These are phyloP conservation scores for Athene noctua DNA, from an alignment of 2,113 vertebrate genomes.

Conservation along the genomic window DNA sequence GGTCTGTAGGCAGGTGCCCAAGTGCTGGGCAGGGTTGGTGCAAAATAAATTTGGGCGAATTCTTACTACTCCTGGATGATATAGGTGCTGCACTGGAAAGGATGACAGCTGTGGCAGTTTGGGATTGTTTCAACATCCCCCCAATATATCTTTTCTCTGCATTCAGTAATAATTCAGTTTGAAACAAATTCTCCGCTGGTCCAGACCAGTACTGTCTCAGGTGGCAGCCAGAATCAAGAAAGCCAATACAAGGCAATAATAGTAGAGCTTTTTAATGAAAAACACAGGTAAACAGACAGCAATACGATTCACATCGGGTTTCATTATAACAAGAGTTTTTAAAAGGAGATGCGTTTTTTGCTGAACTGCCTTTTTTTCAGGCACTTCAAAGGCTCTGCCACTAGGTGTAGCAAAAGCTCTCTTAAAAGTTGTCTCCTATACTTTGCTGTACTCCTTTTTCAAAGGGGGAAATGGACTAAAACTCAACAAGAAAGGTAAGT, in stretches of 20 bases:
- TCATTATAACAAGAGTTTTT: background rate
- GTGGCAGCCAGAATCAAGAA: background rate
- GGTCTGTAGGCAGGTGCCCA: background rate
- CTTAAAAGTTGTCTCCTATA: background rate
- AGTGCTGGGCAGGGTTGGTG: background rate
- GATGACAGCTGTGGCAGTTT: background rate
- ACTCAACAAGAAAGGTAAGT: background rate
- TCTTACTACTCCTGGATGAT: background rate
- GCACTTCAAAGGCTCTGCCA: slow-evolving; percentile 22
- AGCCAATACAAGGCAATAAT: background rate
- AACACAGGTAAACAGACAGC: background rate
- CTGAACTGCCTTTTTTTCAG: background rate
- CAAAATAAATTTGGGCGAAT: background rate
- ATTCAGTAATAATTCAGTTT: background rate
- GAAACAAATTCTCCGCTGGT: background rate
- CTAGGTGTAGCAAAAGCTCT: slow-evolving; percentile 65
- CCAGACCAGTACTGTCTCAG: background rate
- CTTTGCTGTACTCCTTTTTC: background rate
- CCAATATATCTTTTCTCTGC: background rate
- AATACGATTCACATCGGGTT: background rate
- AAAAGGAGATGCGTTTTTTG: background rate
- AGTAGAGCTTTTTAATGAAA: background rate
- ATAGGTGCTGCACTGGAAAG: background rate
- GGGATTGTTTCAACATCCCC: background rate
- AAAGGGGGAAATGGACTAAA: background rate